Percentiles rank a stretch among this genome's conserved stretches.
These are phyloP conservation scores for Tokudaia tokunoshimensis DNA, from an alignment of 2,797 vertebrate genomes.

Conservation along the genomic window DNA sequence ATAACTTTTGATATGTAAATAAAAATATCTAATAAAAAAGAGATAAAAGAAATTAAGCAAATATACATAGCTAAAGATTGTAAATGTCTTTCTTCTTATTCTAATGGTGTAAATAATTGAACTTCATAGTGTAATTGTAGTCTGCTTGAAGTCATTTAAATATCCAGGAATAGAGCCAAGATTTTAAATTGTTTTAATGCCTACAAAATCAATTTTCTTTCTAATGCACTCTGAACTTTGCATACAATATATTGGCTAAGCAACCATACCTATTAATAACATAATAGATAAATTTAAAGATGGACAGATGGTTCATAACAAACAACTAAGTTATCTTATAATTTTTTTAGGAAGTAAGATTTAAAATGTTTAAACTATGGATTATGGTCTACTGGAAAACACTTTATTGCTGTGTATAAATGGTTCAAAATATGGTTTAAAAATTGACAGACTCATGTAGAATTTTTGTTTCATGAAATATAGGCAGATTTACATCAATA, in stretches of 20 bases:
- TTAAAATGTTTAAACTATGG: neutral
- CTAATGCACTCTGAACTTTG: neutral
- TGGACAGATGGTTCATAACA: neutral
- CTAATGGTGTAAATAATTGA: neutral
- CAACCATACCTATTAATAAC: neutral
- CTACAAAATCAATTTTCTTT: neutral
- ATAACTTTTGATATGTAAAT: too few species aligned
- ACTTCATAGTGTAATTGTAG: neutral
- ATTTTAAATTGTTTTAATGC: neutral
- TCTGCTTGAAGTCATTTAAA: neutral
- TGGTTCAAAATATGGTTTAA: slow-evolving; percentile 4
- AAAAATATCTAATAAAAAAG: too few species aligned
- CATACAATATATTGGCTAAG: neutral
- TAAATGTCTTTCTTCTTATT: neutral
- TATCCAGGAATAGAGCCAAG: neutral
- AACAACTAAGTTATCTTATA: neutral
- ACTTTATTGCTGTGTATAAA: neutral
- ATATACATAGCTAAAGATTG: neutral
- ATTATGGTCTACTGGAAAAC: neutral
- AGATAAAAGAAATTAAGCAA: neutral
- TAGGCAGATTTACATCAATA: neutral
- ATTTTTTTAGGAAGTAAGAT: neutral
- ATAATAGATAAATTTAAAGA: neutral
- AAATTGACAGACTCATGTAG: neutral
- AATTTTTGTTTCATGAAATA: neutral